These are phyloP conservation scores for Malthinus flaveolus DNA, from an alignment of 2,888 invertebrate genomes.

Conservation along the genomic window DNA sequence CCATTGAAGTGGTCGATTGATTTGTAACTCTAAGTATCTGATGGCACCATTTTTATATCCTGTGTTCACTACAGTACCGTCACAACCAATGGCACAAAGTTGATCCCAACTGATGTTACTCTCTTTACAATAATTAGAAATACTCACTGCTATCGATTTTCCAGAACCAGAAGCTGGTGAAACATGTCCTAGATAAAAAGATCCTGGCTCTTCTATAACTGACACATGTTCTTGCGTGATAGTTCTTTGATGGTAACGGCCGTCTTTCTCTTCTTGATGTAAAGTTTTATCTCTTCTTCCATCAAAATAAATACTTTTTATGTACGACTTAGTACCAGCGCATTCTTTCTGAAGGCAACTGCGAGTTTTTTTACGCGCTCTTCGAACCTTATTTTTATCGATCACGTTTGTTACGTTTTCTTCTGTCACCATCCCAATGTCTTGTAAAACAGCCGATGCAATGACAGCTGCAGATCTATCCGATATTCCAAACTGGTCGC, in stretches of 20 bases:
- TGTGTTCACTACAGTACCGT: no score
- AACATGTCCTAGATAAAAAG: not conserved
- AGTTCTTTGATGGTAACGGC: not conserved
- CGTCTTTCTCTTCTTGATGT: not conserved
- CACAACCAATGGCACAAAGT: no score
- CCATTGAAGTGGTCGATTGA: no score
- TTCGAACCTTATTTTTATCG: conserved; percentile 16
- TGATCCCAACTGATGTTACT: no score
- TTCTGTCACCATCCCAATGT: conserved; percentile 29
- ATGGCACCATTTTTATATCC: no score
- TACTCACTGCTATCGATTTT: no score
- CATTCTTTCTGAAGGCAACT: no score
- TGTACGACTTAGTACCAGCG: no score
- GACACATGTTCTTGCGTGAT: not conserved
- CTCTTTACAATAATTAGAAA: no score
- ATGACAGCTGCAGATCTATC: conserved; percentile 29
- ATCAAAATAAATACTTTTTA: conserved; percentile 14
- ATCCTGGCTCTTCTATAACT: not conserved
- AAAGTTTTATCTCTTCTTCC: conserved; percentile 13
- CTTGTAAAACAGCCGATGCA: conserved; percentile 27
- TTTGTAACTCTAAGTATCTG: no score
- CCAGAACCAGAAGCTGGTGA: not conserved
- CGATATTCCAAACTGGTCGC: conserved; percentile 23
- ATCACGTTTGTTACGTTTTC: conserved; percentile 24
- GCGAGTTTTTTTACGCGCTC: no score